These are phyloP conservation scores for Formicarius rufipectus DNA, from an alignment of 2,113 vertebrate genomes.

Conservation along the genomic window DNA sequence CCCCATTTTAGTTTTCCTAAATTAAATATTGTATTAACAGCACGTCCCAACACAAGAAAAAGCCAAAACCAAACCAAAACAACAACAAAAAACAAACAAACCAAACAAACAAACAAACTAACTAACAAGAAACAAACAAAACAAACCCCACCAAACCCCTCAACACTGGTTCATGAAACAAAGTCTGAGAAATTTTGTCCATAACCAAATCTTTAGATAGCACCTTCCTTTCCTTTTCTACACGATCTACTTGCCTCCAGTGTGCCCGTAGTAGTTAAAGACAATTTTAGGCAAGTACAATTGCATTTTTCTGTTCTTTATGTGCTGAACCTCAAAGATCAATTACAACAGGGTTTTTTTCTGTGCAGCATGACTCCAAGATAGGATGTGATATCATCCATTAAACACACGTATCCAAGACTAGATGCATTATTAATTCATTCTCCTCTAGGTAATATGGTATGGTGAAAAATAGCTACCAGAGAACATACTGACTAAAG, in stretches of 20 bases:
- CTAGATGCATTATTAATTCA: constrained; percentile 56
- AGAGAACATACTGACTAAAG: constrained; percentile 40
- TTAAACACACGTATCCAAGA: constrained; percentile 47
- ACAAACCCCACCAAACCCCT: not conserved
- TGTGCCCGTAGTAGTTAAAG: not conserved
- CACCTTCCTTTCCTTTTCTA: not conserved
- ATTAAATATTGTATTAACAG: not conserved
- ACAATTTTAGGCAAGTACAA: not conserved
- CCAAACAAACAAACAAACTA: not conserved
- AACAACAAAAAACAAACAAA: not conserved
- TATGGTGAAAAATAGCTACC: constrained; percentile 56
- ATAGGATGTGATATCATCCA: constrained; percentile 37
- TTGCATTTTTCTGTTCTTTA: constrained; percentile 8
- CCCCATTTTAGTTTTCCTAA: not conserved
- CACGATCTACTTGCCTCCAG: not conserved
- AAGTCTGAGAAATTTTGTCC: not conserved
- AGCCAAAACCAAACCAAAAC: not conserved
- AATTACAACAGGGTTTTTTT: constrained; percentile 1
- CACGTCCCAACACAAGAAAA: not conserved
- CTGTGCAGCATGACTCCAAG: constrained; percentile 2
- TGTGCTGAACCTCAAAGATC: constrained; percentile 25
- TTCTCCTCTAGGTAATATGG: constrained; percentile 46
- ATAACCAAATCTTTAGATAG: not conserved
- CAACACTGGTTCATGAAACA: not conserved
- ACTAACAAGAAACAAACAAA: not conserved